phyloP scores from a whole-genome alignment of 2,113 vertebrate genomes.

The Phoenicopterus ruber region DNA sequence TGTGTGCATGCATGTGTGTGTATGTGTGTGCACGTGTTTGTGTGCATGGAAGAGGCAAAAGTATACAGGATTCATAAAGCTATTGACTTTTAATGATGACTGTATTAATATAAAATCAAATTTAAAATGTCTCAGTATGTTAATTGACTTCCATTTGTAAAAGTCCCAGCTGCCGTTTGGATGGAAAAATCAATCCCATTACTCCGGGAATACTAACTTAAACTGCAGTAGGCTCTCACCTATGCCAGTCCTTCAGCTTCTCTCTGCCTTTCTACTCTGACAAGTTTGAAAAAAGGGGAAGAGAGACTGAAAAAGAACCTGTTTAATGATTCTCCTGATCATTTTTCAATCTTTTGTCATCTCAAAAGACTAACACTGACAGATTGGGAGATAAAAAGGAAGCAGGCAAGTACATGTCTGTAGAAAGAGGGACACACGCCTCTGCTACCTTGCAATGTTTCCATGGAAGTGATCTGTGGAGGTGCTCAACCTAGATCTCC shows the following conservation, averaged over 20 bases:
- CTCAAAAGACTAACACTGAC: background rate
- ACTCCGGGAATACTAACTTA: background rate
- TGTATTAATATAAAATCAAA: background rate
- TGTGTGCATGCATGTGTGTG: background rate
- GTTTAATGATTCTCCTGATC: background rate
- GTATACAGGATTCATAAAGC: background rate
- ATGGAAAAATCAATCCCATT: background rate
- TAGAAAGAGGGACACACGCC: slow-evolving; percentile 4
- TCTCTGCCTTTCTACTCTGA: background rate
- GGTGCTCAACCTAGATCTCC: background rate
- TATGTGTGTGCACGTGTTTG: background rate
- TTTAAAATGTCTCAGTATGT: background rate
- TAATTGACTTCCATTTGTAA: slow-evolving; percentile 34
- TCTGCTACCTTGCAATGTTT: slow-evolving; percentile 48
- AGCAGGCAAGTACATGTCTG: slow-evolving; percentile 42
- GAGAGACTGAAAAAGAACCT: slow-evolving; percentile 19
- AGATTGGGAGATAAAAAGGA: slow-evolving; percentile 21
- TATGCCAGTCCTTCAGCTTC: slow-evolving; percentile 1
- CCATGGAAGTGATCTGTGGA: slow-evolving; percentile 61
- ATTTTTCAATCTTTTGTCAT: slow-evolving; percentile 21
- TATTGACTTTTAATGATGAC: background rate
- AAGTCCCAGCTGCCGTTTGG: background rate
- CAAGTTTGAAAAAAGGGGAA: background rate
- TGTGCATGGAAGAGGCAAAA: background rate
- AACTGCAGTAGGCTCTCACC: slow-evolving; percentile 1